phyloP scores from a whole-genome alignment of 2,888 invertebrate genomes.

The Xylota segnis region DNA sequence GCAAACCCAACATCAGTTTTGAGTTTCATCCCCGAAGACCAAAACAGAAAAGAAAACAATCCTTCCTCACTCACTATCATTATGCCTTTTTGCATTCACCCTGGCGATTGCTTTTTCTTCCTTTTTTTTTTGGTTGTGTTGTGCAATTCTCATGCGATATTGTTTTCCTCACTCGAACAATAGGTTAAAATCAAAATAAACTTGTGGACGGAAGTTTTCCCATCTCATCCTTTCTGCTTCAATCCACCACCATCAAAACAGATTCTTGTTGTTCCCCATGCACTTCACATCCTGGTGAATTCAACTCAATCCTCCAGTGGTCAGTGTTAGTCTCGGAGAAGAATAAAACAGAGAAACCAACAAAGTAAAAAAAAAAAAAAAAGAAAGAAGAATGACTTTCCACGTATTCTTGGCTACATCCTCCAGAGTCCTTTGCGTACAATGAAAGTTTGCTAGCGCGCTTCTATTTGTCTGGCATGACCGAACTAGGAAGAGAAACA shows the following conservation, averaged over 20 bases:
- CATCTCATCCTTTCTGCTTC: constrained; percentile 57
- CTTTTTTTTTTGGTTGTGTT: no score
- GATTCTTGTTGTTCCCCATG: constrained; percentile 6
- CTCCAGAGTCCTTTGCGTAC: constrained; percentile 67
- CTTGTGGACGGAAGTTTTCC: constrained; percentile 68
- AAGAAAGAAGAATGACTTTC: constrained; percentile 58
- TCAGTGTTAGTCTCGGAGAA: constrained; percentile 54
- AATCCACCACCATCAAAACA: background rate
- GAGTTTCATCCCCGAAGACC: constrained; percentile 15
- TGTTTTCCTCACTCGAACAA: constrained; percentile 72
- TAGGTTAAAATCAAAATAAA: constrained; percentile 75
- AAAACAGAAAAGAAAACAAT: constrained; percentile 13
- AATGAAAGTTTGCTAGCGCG: constrained; percentile 60
- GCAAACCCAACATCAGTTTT: constrained; percentile 35
- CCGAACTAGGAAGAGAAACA: background rate
- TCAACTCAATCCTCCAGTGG: constrained; percentile 67
- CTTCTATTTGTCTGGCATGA: constrained; percentile 40
- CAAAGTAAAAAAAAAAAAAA: constrained; percentile 10
- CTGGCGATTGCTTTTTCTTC: constrained; percentile 9
- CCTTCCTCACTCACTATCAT: constrained; percentile 24
- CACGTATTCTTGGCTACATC: constrained; percentile 59
- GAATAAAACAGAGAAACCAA: constrained; percentile 8
- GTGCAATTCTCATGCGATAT: constrained; percentile 69
- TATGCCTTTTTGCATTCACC: constrained; percentile 33
- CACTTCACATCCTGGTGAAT: constrained; percentile 42